Evolutionary conservation across 2,113 vertebrate species (phyloP).

Genomic region (Tinamus guttatus): DNA sequence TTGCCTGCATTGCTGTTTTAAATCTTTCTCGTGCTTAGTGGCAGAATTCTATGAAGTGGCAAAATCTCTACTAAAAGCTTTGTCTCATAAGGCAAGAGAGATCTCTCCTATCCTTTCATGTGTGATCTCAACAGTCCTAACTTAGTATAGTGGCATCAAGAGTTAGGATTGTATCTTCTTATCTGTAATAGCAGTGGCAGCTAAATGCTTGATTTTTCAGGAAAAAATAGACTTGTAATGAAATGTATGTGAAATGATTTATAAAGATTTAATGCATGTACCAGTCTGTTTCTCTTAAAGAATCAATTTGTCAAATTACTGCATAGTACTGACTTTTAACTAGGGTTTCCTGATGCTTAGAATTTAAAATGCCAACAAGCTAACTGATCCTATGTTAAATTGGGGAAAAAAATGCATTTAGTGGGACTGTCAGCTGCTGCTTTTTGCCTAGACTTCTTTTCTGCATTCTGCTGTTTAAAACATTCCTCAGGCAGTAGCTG

Average conservation of each 20-base stretch:
- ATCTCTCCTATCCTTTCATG: background rate
- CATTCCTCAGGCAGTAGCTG: background rate
- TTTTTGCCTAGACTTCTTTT: background rate
- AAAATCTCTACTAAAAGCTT: background rate
- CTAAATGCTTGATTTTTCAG: background rate
- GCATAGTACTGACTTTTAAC: background rate
- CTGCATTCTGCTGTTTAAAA: background rate
- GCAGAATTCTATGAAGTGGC: conserved; percentile 37
- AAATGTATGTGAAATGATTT: background rate
- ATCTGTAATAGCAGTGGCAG: background rate
- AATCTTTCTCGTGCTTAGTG: conserved; percentile 41
- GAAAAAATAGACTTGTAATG: background rate
- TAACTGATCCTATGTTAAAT: background rate
- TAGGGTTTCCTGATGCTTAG: background rate
- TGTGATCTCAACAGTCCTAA: background rate
- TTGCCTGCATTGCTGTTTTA: conserved; percentile 1
- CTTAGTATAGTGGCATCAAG: background rate
- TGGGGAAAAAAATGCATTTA: background rate
- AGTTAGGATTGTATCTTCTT: background rate
- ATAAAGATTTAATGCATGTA: background rate
- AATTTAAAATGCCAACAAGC: background rate
- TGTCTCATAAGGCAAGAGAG: background rate
- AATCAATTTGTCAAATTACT: background rate
- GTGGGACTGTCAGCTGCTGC: background rate
- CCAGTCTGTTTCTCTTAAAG: background rate